A percentile compares a stretch with the other conserved stretches of the same genome.
Evolutionary conservation across 2,113 vertebrate species (phyloP).

Genomic region (Orientallactaga bullata): DNA sequence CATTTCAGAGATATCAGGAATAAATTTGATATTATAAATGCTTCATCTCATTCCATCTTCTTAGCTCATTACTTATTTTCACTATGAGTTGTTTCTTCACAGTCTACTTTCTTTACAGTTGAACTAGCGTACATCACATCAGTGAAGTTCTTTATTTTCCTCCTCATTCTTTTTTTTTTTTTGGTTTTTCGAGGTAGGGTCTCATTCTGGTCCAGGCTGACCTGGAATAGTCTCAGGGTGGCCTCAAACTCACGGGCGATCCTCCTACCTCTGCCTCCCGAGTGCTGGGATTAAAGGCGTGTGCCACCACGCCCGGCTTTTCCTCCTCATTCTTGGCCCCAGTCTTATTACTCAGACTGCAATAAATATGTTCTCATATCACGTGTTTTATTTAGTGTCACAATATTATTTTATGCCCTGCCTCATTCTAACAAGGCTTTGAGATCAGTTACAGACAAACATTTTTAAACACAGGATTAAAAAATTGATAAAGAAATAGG

Average conservation of each 20-base stretch:
- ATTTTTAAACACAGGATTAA: slow-evolving; percentile 23
- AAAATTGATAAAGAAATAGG: slow-evolving; percentile 28
- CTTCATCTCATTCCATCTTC: slow-evolving; percentile 61
- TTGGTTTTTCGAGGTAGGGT: too few relatives aligned
- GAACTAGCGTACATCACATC: slow-evolving; percentile 51
- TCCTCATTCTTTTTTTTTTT: slow-evolving; percentile 47
- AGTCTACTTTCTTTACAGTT: slow-evolving; percentile 39
- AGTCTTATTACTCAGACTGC: slow-evolving; percentile 28
- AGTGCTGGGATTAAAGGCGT: too few relatives aligned
- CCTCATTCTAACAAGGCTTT: slow-evolving; percentile 51
- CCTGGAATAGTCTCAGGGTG: too few relatives aligned
- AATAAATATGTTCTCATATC: not conserved
- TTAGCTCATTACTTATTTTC: slow-evolving; percentile 56
- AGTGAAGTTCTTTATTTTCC: slow-evolving; percentile 22
- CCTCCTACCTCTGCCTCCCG: too few relatives aligned
- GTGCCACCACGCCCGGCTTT: too few relatives aligned
- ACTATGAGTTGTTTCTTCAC: not conserved
- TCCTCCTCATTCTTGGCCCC: slow-evolving; percentile 31
- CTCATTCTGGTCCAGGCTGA: too few relatives aligned
- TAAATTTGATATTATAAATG: slow-evolving; percentile 59
- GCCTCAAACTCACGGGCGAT: too few relatives aligned
- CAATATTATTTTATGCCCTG: slow-evolving; percentile 34
- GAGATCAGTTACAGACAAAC: slow-evolving; percentile 44
- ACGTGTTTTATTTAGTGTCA: slow-evolving; percentile 25
- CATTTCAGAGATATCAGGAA: slow-evolving; percentile 57